Conservation (phyloP, 2,888 invertebrate species). For the Dryococelus australis region DNA sequence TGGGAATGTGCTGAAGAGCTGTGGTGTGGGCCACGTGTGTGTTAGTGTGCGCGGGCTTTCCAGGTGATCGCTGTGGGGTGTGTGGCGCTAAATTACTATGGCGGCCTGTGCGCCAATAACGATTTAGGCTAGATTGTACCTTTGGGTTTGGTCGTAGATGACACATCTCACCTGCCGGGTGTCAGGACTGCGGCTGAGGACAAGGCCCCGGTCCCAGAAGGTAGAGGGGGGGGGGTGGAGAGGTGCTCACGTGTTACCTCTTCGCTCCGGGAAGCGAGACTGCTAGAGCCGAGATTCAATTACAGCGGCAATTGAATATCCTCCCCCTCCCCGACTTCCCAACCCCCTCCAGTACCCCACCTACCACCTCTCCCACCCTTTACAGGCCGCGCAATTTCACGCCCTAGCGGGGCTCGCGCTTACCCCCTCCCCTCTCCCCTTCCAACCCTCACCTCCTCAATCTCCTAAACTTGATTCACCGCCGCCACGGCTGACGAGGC, state of each 20-base stretch:
- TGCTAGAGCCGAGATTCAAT: constrained; percentile 16
- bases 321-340: not conserved
- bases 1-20: no score
- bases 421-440: not conserved
- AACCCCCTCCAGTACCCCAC: not conserved
- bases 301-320: constrained; percentile 3
- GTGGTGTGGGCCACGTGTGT: no score
- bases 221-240: not conserved
- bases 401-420: not conserved
- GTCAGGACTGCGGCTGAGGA: not conserved
- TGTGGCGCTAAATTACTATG: no score
- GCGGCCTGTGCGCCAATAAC: no score
- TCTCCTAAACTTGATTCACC: constrained; percentile 16
- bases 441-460: not conserved
- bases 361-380: not conserved
- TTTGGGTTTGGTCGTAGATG: not conserved
- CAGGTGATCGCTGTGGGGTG: no score
- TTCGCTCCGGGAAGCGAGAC: not conserved
- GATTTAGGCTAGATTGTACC: no score
- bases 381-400: constrained; percentile 11
- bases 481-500: constrained; percentile 16
- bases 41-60: no score
- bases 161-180: not conserved
- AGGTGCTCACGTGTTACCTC: not conserved
- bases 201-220: no score